Evolutionary conservation across 2,113 vertebrate species (phyloP).

Genomic region (Tachycineta bicolor): DNA sequence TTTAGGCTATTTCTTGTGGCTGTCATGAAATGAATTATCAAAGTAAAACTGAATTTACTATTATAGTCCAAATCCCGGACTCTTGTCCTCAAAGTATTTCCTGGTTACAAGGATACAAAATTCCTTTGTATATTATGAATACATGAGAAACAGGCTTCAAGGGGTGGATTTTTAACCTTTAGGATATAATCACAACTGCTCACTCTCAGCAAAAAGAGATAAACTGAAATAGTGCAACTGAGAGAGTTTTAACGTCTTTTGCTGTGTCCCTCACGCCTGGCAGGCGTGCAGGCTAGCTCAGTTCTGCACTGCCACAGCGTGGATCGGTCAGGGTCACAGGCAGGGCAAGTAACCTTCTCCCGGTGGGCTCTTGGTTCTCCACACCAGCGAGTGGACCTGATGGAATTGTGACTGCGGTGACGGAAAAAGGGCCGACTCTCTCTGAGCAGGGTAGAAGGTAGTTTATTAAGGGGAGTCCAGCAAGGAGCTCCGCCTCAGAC

Average conservation of each 20-base stretch:
- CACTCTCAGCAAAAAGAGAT: neutral
- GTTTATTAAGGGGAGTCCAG: no score
- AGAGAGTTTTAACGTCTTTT: neutral
- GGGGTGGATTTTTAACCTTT: neutral
- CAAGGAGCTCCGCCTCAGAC: no score
- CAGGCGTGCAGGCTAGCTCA: no score
- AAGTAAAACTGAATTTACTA: slow-evolving; percentile 35
- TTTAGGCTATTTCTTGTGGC: slow-evolving; percentile 42
- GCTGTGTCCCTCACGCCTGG: no score
- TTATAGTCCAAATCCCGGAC: slow-evolving; percentile 15
- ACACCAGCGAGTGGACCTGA: no score
- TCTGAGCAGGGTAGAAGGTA: no score
- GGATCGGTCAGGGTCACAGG: no score
- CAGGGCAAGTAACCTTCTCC: no score
- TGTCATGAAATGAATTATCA: slow-evolving; percentile 46
- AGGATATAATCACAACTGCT: neutral
- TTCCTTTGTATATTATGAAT: neutral
- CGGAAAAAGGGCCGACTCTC: no score
- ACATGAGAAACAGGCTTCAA: neutral
- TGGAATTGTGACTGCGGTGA: no score
- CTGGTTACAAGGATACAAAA: neutral
- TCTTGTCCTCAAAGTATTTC: neutral
- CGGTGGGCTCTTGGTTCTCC: no score
- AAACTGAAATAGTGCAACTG: neutral
- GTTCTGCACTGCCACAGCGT: no score